phyloP scores from a whole-genome alignment of 2,888 invertebrate genomes.

The Tubulanus polymorphus region DNA sequence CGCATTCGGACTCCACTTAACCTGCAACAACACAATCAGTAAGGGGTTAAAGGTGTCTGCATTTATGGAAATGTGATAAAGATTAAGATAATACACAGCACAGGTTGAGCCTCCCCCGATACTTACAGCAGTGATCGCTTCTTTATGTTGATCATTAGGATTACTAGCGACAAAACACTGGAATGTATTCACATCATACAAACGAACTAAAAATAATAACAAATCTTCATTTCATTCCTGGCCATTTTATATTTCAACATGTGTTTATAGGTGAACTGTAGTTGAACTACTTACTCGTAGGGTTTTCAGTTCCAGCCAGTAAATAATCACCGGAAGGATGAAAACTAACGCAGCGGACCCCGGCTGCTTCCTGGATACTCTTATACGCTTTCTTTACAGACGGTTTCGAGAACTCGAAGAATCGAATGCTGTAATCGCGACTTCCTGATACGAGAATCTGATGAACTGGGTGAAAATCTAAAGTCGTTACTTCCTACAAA shows the following conservation, averaged over 20 bases:
- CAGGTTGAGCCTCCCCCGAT: not conserved
- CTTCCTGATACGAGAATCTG: slow-evolving; percentile 94
- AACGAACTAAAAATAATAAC: slow-evolving; percentile 61
- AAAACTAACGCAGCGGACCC: slow-evolving; percentile 83
- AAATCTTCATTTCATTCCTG: not conserved
- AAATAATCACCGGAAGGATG: slow-evolving; percentile 95
- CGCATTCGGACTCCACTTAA: slow-evolving; percentile 66
- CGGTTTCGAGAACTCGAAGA: slow-evolving; percentile 97
- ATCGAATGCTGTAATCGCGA: slow-evolving; percentile 86
- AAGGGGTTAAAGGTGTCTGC: not conserved
- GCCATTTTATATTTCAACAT: not conserved
- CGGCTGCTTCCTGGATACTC: slow-evolving; percentile 92
- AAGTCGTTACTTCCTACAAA: slow-evolving; percentile 78
- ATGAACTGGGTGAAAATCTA: slow-evolving; percentile 85
- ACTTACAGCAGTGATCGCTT: slow-evolving; percentile 52
- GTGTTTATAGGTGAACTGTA: not conserved
- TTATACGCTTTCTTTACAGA: slow-evolving; percentile 97
- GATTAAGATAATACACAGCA: not conserved
- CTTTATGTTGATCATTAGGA: slow-evolving; percentile 61
- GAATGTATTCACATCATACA: slow-evolving; percentile 92
- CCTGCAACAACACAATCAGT: slow-evolving; percentile 42
- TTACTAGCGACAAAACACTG: slow-evolving; percentile 93
- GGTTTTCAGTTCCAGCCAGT: slow-evolving; percentile 88
- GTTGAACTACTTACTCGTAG: slow-evolving; percentile 55
- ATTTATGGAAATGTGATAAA: not conserved